phyloP scores from a whole-genome alignment of 2,888 invertebrate species.

The Sphinx pinastri region DNA sequence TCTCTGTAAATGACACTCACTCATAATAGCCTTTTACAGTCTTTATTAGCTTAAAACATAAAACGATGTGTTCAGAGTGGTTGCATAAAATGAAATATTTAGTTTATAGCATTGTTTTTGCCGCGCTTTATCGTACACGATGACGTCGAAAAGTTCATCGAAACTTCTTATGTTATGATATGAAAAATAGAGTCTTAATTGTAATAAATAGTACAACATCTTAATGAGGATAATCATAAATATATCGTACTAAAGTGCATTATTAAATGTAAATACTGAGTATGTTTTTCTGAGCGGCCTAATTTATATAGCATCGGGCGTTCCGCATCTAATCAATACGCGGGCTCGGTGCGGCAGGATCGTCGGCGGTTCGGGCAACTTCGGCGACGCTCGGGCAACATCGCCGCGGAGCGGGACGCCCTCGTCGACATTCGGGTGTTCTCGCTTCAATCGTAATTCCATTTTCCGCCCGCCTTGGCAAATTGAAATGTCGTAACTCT shows the following conservation, averaged over 20 bases:
- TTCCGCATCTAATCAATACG: slow-evolving; percentile 85
- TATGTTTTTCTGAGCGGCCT: slow-evolving; percentile 80
- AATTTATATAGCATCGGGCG: slow-evolving; percentile 83
- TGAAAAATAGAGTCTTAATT: neutral
- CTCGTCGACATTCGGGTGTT: slow-evolving; percentile 67
- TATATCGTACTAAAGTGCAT: slow-evolving; percentile 25
- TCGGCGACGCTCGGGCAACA: slow-evolving; percentile 61
- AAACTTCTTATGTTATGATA: neutral
- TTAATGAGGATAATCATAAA: slow-evolving; percentile 10
- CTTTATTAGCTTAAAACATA: slow-evolving; percentile 1
- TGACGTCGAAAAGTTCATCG: neutral
- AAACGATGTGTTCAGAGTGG: neutral
- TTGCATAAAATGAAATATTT: neutral
- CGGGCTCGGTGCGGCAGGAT: slow-evolving; percentile 73
- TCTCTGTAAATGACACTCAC: slow-evolving; percentile 26
- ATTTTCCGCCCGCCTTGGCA: slow-evolving; percentile 85
- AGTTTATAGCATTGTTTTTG: neutral
- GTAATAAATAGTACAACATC: neutral
- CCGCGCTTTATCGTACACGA: neutral
- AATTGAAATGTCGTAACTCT: slow-evolving; percentile 85
- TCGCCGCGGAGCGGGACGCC: slow-evolving; percentile 59
- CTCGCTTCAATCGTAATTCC: slow-evolving; percentile 84
- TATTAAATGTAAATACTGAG: slow-evolving; percentile 52
- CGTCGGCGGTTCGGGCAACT: slow-evolving; percentile 58
- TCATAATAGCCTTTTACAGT: slow-evolving; percentile 2